Evolutionary conservation across 2,888 invertebrate genomes (phyloP), one percentile per base, ranked within the genome.

Genomic region (Drosophila niveifrons): DNA sequence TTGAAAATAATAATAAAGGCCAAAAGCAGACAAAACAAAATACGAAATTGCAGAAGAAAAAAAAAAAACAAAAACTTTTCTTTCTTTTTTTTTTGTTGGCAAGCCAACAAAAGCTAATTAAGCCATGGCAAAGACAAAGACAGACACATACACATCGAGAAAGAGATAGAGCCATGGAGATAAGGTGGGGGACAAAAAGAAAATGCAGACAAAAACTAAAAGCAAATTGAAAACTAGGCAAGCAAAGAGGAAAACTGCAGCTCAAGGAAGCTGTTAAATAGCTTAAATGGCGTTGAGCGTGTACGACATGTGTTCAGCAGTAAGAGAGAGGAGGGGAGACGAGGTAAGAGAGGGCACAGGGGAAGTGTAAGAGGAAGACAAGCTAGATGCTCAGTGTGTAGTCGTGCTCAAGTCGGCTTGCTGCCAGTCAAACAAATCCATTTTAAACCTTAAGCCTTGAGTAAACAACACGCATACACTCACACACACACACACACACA

Each of bases 341-440:
- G 0, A 17, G 4, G 17, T 23, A 23, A 23, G 15, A 3, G 15
- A 7, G 1, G 10, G 1, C 15, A 34, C 9, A 23, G 15, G 2
- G 1, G 39, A 13, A 23, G 50, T 15, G 7, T 4, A 6, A 4
- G 29, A 48, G 61, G 47, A 10, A 15, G 23, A 17, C 44, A 15
- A 11, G 29, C 55, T 59, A 29, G 62, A 47, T 57, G 80, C 80
- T 57, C 80, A 55, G 59, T 53, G 61, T 76, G 83, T 52, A 63
- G 66, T 69, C 79, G 63, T 69, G 72, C 74, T 74, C 72, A 79
- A 86, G 89, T 73, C 84, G 80, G 87, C 79, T 78, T 59, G 72
- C 79, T 84, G 82, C 79, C 80, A 86, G 83, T 88, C 83, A 84
- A 88, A 80, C 89, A 84, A 84, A 88, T 88, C 89, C 84, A 88